Conservation (phyloP, 2,113 vertebrate species). For the Xiphophorus couchianus region DNA sequence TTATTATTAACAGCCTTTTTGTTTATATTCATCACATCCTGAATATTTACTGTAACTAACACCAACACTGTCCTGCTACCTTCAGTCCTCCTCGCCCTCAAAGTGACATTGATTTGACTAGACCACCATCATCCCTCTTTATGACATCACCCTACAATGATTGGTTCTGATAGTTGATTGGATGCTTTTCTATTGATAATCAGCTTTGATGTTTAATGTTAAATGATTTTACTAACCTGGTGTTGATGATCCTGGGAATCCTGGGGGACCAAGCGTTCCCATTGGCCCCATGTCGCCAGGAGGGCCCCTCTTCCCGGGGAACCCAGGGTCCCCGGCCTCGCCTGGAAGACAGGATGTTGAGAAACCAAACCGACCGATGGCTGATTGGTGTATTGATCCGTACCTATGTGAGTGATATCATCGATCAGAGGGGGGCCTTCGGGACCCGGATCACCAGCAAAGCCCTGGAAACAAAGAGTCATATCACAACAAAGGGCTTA, state of each 20-base stretch:
- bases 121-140: neutral
- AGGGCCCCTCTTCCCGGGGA: slow-evolving; percentile 40
- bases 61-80: no score
- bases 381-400: neutral
- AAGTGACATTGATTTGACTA: neutral
- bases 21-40: neutral
- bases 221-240: slow-evolving; percentile 46
- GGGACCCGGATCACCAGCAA: slow-evolving; percentile 65
- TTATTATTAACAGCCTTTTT: neutral
- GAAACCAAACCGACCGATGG: accelerated
- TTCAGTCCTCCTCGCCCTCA: no score
- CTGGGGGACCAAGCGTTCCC: slow-evolving; percentile 60
- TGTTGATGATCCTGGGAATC: slow-evolving; percentile 40
- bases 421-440: slow-evolving; percentile 45
- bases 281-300: slow-evolving; percentile 65
- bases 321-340: slow-evolving; percentile 54
- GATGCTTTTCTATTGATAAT: neutral
- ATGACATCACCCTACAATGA: neutral
- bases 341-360: slow-evolving; percentile 54
- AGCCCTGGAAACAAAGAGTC: slow-evolving; percentile 55
- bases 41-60: neutral
- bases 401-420: slow-evolving; percentile 45
- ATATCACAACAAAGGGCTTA: neutral
- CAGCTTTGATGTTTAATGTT: no score
- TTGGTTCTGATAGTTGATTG: neutral